Conservation (phyloP, 2,888 invertebrate genomes). For the Synergus itoensis region DNA sequence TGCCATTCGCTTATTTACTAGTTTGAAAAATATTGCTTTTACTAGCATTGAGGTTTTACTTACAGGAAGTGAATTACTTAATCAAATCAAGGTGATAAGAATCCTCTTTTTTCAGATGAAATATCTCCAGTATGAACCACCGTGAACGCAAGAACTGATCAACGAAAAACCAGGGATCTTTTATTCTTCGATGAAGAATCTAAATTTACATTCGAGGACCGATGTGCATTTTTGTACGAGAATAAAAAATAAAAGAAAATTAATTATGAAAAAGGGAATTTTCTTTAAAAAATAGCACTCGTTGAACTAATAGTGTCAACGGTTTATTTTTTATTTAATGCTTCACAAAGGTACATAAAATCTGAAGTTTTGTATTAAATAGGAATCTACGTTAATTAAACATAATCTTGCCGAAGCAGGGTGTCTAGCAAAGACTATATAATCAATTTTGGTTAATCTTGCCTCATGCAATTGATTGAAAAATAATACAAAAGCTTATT, state of each 20-base stretch:
- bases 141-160: neutral
- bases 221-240: neutral
- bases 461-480: neutral
- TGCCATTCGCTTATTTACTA: neutral
- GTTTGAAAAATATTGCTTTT: neutral
- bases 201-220: neutral
- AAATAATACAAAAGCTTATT: slow-evolving; percentile 14
- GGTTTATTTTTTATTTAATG: slow-evolving; percentile 13
- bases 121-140: slow-evolving; percentile 9
- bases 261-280: neutral
- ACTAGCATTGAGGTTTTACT: neutral
- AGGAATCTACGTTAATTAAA: slow-evolving; percentile 30
- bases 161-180: neutral
- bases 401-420: slow-evolving; percentile 4
- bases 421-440: slow-evolving; percentile 23
- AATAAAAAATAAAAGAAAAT: neutral
- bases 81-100: neutral
- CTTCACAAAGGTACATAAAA: slow-evolving; percentile 15
- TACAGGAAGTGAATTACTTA: neutral
- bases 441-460: neutral
- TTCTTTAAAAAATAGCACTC: neutral
- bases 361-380: slow-evolving; percentile 19
- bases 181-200: neutral
- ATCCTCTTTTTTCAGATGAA: slow-evolving; percentile 28
- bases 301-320: neutral